Percentiles rank a stretch among this genome's conserved stretches.
Evolutionary conservation across 2,113 vertebrate species (phyloP).

Genomic region (Australoheros scitulus): DNA sequence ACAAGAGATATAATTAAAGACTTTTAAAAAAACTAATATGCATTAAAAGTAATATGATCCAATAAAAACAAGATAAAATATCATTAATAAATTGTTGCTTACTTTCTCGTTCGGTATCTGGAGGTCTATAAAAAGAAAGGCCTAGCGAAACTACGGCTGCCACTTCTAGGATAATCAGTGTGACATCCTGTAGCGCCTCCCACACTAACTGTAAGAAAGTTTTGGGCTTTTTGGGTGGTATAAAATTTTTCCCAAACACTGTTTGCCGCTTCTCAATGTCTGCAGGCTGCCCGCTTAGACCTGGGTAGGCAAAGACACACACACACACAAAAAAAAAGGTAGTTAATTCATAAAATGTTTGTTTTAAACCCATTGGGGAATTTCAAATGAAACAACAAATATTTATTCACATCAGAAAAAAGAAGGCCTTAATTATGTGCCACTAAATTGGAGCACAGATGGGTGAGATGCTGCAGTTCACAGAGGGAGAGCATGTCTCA

Average conservation of each 20-base stretch:
- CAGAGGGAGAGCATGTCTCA: background rate
- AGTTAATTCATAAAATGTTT: background rate
- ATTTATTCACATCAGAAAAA: background rate
- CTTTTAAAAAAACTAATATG: background rate
- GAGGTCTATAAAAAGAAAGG: conserved; percentile 99
- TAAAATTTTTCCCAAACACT: conserved; percentile 95
- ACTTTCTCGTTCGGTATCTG: conserved; percentile 88
- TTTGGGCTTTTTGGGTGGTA: conserved; percentile 99
- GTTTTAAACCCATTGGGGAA: background rate
- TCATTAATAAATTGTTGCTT: conserved; percentile 68
- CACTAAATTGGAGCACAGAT: conserved; percentile 13
- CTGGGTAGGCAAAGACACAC: conserved; percentile 68
- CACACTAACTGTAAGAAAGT: conserved; percentile 99
- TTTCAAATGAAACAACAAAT: background rate
- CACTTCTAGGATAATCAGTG: conserved; percentile 99
- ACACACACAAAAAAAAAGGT: background rate
- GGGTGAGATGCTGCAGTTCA: background rate
- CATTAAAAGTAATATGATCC: background rate
- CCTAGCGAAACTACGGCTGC: conserved; percentile 99
- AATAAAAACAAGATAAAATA: background rate
- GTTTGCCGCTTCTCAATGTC: conserved; percentile 97
- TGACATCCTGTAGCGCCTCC: conserved; percentile 99
- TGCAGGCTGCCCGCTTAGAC: conserved; percentile 93
- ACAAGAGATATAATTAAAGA: background rate
- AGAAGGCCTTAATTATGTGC: background rate